A percentile compares a stretch with the other conserved stretches of the same genome.
Evolutionary conservation across 30 jellyfish, hydroid and myxozoan species (phyloP).

Genomic region (Chrysaora quinquecirrha): DNA sequence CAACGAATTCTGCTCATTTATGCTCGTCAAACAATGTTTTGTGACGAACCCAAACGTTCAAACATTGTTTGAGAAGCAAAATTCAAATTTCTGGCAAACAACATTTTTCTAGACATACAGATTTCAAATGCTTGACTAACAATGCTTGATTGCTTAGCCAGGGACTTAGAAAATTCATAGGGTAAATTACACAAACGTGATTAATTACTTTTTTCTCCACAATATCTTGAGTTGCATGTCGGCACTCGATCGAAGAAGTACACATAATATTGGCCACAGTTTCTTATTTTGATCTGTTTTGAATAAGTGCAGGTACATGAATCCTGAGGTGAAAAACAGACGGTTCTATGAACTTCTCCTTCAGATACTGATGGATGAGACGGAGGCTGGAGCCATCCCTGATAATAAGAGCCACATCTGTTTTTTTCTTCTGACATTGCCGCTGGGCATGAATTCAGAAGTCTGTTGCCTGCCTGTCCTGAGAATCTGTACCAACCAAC

Average conservation of each 20-base stretch:
- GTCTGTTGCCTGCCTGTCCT: conserved; percentile 58
- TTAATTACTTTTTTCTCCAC: conserved; percentile 75
- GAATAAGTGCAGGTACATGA: conserved; percentile 67
- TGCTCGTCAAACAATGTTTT: no score
- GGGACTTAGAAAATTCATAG: no score
- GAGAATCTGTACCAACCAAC: conserved; percentile 73
- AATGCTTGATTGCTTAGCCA: no score
- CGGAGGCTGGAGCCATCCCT: conserved; percentile 70
- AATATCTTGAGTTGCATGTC: conserved; percentile 77
- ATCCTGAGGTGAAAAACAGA: conserved; percentile 72
- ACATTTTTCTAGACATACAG: no score
- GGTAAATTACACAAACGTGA: no score
- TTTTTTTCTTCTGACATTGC: not conserved
- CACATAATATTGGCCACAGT: conserved; percentile 82
- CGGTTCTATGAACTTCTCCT: conserved; percentile 58
- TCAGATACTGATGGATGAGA: conserved; percentile 64
- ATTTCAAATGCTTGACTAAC: no score
- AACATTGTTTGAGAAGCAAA: no score
- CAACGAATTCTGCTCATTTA: no score
- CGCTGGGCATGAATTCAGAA: conserved; percentile 44
- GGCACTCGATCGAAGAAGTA: conserved; percentile 76
- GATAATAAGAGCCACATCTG: conserved; percentile 70
- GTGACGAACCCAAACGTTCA: no score
- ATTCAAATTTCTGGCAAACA: no score
- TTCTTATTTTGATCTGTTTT: conserved; percentile 59